A percentile compares a stretch with the other conserved stretches of the same genome.
Conservation (phyloP, 2,113 vertebrate species). For the Pyrgilauda ruficollis region DNA sequence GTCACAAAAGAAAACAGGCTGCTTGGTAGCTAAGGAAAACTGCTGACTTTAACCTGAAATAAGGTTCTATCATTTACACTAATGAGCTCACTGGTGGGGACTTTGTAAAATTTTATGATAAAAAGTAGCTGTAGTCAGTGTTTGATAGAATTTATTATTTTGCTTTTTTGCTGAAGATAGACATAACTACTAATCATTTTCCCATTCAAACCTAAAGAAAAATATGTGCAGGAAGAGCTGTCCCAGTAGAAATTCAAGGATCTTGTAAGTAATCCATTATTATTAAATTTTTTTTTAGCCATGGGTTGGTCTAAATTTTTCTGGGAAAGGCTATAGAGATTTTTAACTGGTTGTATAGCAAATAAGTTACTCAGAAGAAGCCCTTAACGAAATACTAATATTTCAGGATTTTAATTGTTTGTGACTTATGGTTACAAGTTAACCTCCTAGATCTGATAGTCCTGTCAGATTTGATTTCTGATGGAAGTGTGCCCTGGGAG, state of each 20-base stretch:
- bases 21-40: slow-evolving; percentile 27
- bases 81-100: slow-evolving; percentile 54
- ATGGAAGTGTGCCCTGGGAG: background rate
- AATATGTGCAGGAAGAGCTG: background rate
- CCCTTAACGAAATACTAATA: background rate
- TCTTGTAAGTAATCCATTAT: background rate
- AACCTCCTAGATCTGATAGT: background rate
- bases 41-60: slow-evolving; percentile 49
- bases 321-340: background rate
- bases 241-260: background rate
- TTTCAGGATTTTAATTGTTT: background rate
- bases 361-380: background rate
- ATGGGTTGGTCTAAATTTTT: background rate
- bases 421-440: background rate
- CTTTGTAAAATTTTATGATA: slow-evolving; percentile 38
- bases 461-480: background rate
- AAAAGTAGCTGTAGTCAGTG: slow-evolving; percentile 40
- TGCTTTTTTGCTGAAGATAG: slow-evolving; percentile 20
- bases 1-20: background rate
- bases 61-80: slow-evolving; percentile 52
- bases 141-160: slow-evolving; percentile 1
- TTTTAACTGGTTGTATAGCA: background rate
- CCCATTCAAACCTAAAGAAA: background rate
- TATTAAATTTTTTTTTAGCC: background rate
- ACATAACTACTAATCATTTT: background rate